A percentile compares a stretch with the other conserved stretches of the same genome.
phyloP scores from a whole-genome alignment of 2,888 invertebrate genomes.

The Melanostoma mellinum region DNA sequence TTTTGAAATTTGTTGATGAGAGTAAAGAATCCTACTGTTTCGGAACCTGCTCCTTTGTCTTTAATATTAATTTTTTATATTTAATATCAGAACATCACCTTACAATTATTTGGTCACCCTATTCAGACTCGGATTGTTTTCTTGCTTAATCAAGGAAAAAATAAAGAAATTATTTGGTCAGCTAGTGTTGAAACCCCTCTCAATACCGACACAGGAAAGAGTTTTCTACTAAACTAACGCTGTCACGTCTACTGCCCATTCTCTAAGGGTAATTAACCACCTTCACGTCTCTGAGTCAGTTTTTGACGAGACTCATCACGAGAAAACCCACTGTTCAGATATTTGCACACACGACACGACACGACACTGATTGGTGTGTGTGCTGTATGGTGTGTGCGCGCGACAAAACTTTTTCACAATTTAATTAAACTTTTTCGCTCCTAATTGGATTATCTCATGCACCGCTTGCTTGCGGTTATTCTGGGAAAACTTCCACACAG shows the following conservation, averaged over 20 bases:
- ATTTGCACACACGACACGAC: constrained; percentile 3
- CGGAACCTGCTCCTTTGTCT: neutral
- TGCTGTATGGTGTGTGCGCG: constrained; percentile 3
- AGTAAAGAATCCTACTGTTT: neutral
- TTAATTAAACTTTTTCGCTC: constrained; percentile 65
- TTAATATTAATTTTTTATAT: neutral
- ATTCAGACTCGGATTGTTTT: constrained; percentile 24
- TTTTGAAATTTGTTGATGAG: no score
- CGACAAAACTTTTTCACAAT: constrained; percentile 63
- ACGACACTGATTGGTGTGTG: neutral
- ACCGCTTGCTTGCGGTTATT: constrained; percentile 55
- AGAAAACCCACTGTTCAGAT: neutral
- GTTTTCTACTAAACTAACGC: constrained; percentile 4
- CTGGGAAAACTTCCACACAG: constrained; percentile 39
- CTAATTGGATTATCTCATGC: constrained; percentile 69
- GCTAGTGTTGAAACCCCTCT: constrained; percentile 27
- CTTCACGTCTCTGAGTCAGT: constrained; percentile 28
- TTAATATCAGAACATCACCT: neutral
- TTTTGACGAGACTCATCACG: constrained; percentile 16
- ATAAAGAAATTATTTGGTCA: constrained; percentile 20
- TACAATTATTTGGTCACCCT: constrained; percentile 3
- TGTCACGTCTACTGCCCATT: constrained; percentile 45
- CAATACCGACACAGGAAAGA: constrained; percentile 18
- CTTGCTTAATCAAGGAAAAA: constrained; percentile 3
- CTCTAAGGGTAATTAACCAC: constrained; percentile 38